phyloP scores from a whole-genome alignment of 2,797 vertebrate species.

The Dendrocincla fuliginosa region DNA sequence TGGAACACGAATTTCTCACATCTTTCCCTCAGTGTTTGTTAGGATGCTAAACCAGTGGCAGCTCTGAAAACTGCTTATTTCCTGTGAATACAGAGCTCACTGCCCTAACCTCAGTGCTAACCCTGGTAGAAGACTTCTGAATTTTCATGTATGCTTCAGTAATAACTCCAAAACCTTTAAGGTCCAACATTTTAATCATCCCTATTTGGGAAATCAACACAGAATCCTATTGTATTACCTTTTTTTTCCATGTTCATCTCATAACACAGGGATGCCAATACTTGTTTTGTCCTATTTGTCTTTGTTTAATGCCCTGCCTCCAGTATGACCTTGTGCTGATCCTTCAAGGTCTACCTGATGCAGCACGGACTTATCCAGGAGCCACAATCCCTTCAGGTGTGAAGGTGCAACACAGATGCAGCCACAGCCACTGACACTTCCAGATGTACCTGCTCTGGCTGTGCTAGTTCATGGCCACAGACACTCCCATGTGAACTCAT shows the following conservation, averaged over 20 bases:
- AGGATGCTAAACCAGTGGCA: neutral
- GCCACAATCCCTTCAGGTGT: neutral
- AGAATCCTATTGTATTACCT: neutral
- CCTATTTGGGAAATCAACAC: neutral
- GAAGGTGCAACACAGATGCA: neutral
- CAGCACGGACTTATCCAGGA: neutral
- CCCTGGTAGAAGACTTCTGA: neutral
- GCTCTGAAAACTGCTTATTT: neutral
- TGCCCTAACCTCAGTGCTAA: neutral
- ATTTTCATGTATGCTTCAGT: neutral
- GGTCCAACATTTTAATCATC: neutral
- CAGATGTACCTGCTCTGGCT: neutral
- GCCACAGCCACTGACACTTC: fast-evolving
- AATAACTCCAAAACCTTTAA: neutral
- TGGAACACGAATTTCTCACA: neutral
- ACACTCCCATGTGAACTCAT: neutral
- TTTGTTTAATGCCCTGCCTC: neutral
- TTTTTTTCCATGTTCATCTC: neutral
- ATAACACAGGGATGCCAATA: neutral
- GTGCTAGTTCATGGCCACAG: neutral
- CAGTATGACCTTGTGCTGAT: neutral
- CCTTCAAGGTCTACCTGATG: neutral
- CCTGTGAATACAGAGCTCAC: neutral
- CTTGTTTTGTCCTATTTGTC: neutral
- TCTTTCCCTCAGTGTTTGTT: neutral